Percentiles rank a stretch among this genome's conserved stretches.
Conservation (phyloP, 1,140 invertebrate species). For the Rhopalosiphum maidis region DNA sequence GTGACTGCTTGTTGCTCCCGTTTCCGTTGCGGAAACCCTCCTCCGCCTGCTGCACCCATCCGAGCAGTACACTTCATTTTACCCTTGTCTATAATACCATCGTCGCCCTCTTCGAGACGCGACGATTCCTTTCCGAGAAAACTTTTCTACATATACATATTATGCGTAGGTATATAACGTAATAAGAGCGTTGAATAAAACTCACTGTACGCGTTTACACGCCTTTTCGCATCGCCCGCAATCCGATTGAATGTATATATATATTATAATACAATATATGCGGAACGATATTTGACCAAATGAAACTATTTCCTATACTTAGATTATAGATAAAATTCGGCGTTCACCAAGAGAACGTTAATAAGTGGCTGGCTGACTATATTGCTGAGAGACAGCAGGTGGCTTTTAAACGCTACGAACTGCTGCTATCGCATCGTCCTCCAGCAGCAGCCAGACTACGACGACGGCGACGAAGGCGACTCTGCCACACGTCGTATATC, state of each 20-base stretch:
- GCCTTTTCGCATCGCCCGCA: not conserved
- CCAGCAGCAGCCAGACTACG: conserved; percentile 33
- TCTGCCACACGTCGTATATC: not conserved
- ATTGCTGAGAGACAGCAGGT: conserved; percentile 6
- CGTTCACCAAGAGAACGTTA: conserved; percentile 13
- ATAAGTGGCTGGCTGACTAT: not conserved
- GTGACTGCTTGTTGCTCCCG: conserved; percentile 49
- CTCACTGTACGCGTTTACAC: not conserved
- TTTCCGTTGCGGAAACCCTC: conserved; percentile 53
- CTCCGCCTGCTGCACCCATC: not conserved
- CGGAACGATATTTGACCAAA: not conserved
- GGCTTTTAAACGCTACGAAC: not conserved
- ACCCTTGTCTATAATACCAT: not conserved
- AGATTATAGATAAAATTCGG: not conserved
- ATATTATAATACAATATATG: not conserved
- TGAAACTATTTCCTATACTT: not conserved
- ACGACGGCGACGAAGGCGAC: not conserved
- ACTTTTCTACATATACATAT: not conserved
- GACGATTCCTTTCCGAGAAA: conserved; percentile 15
- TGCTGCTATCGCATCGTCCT: not conserved
- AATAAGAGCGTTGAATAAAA: not conserved
- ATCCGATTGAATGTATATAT: not conserved
- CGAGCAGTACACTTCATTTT: not conserved
- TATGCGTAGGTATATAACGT: not conserved
- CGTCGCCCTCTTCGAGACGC: not conserved